Base-by-base conservation (phyloP, 2,888 invertebrate species). In the Diarsia mendica region DNA sequence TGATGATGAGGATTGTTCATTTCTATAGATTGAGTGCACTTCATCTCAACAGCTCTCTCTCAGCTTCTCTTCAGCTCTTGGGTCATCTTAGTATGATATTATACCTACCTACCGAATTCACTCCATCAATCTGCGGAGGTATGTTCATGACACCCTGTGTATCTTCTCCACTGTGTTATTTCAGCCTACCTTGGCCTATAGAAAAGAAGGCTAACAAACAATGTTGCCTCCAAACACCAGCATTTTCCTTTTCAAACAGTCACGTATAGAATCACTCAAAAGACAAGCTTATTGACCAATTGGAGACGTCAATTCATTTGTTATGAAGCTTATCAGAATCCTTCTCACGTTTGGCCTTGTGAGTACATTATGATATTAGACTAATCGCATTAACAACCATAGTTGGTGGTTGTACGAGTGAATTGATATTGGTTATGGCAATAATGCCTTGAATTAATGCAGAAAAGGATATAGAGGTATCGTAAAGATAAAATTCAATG, bases 321-420 rank as follows among this genome's bases (percentile, higher is more conserved):
- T 44, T 44, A 70, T 9, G 67, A 39, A 68, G 48, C 39, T 39
- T 39, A 76, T 55, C 18, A 61, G 33, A 5, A 77, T 67, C 76
- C 70, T n/a, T 73, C 69, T 83, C 86, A 85, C 78, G 86, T 83
- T 67, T 75, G 68, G 44, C 74, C 84, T 83, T 85, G 70, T 53
- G 63, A 10, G 33, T n/a, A 61, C 48, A 71, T 85, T 80, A 80
- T 67, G 58, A 70, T 78, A 80, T 76, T 68, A 70, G 58, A 53
- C 80, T 79, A 68, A 86, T 83, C 55, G 64, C 58, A 75, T 71
- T 85, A 71, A 71, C 84, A 53, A 13, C 64, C 58, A 67, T 65
- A 51, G 48, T 48, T 75, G 49, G 11, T 61, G 20, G 48, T 39
- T 61, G 2, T 39, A 44, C 15, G 15, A 46, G 33, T 67, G 72